phyloP scores from a whole-genome alignment of 2,888 invertebrate species.

The Limulus polyphemus region DNA sequence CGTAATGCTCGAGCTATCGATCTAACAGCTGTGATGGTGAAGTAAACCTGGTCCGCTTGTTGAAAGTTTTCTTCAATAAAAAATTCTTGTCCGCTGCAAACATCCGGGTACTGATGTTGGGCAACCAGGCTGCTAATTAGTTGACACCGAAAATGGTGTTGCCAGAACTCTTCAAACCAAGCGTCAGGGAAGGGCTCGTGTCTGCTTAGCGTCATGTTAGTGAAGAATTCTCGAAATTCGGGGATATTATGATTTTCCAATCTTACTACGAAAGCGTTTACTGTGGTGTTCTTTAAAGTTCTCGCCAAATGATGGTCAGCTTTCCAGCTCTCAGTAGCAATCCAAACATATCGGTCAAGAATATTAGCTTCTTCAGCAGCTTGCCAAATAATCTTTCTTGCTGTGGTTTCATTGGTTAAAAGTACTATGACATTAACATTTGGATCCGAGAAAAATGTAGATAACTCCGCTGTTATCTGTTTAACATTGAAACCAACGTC shows the following conservation, averaged over 20 bases:
- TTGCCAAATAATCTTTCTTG: constrained; percentile 33
- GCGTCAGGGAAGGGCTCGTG: constrained; percentile 35
- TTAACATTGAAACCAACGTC: constrained; percentile 8
- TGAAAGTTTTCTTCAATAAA: constrained; percentile 20
- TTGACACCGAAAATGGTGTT: constrained; percentile 34
- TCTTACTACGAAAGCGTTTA: constrained; percentile 28
- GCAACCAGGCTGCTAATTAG: constrained; percentile 30
- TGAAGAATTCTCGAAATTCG: constrained; percentile 32
- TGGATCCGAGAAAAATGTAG: constrained; percentile 5
- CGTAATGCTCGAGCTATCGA: too few species aligned
- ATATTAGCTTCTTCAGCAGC: constrained; percentile 30
- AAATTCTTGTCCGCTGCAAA: constrained; percentile 32
- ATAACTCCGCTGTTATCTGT: constrained; percentile 8
- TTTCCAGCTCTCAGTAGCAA: constrained; percentile 18
- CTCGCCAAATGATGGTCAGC: constrained; percentile 7
- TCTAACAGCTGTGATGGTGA: too few species aligned
- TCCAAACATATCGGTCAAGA: constrained; percentile 13
- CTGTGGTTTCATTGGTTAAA: constrained; percentile 32
- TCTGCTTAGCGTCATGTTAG: constrained; percentile 31
- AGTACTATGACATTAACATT: constrained; percentile 31
- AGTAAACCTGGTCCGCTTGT: too few species aligned
- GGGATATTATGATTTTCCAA: constrained; percentile 29
- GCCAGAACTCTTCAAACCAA: constrained; percentile 40
- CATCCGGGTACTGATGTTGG: constrained; percentile 27
- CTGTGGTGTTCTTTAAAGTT: constrained; percentile 29